Base-by-base conservation (phyloP, 2,797 vertebrate genomes). In the Argyrosomus regius region DNA sequence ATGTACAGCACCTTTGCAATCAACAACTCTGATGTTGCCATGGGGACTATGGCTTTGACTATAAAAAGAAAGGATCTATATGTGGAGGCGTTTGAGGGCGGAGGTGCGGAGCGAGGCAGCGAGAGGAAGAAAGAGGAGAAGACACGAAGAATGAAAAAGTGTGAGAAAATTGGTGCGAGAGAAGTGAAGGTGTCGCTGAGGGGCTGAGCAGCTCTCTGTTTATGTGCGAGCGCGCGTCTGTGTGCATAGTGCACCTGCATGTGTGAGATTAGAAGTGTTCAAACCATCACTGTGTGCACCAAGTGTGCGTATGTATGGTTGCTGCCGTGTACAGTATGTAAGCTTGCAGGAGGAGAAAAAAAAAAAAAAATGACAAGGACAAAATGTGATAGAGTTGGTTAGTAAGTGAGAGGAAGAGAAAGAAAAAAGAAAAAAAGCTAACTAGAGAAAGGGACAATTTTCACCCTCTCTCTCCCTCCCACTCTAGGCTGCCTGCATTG, bases 41-140 rank as follows among this genome's bases (percentile, higher is more conserved):
- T 93, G 90, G 91, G 94, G 93, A 94, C 93, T 90, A 91, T 75
- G 76, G 87, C 89, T 89, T 82, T 83, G 86, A 91, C 88, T 93
- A 93, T 94, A 94, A 94, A 93, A 94, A 93, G 91, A 92, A 87
- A 88, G 87, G 87, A 93, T 93, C 92, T 88, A 94, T 92, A 91
- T 85, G 86, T 86, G 91, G 83, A 93, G 91, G 93, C 79, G 86
- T 86, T 63, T 72, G 89, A 87, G 86, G 91, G 92, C 80, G 90
- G 91, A 93, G 91, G 90, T 93, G 93, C 65, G 61, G 89, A 91
- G 91, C 43, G 81, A 89, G 79, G 88, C 83, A 77, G 88, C 5
- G 81, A 81, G 82, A 91, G 86, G 84, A 86, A 87, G 87, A 83
- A 84, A 87, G 61, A 86, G 78, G 53, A 86, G 85, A 92, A 89